A percentile compares a stretch with the other conserved stretches of the same genome.
Conservation (phyloP, 2,113 vertebrate genomes). For the Siniperca chuatsi region DNA sequence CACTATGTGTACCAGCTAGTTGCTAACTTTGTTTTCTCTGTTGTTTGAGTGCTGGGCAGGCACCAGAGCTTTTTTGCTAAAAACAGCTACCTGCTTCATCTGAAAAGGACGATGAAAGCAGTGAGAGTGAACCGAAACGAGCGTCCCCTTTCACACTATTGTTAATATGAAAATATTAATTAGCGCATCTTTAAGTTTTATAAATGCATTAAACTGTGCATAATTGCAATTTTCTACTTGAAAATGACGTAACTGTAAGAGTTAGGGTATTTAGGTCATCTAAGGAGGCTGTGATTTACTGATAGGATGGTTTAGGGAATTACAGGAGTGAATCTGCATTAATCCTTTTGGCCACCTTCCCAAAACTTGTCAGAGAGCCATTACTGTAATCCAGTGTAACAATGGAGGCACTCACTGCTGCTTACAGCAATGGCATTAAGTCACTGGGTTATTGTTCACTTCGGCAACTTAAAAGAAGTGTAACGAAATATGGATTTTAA, state of each 20-base stretch:
- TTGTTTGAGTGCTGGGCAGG: not conserved
- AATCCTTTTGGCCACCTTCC: conserved; percentile 62
- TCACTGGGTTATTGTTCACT: conserved; percentile 35
- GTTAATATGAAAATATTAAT: not conserved
- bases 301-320: conserved; percentile 17
- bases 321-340: conserved; percentile 55
- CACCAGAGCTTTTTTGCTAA: not conserved
- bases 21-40: not conserved
- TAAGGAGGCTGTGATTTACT: conserved; percentile 38
- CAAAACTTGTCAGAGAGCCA: conserved; percentile 47
- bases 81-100: not conserved
- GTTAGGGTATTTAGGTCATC: conserved; percentile 20
- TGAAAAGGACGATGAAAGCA: not conserved
- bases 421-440: conserved; percentile 33
- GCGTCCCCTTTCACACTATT: not conserved
- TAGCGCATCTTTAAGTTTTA: not conserved
- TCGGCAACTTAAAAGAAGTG: not conserved
- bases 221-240: not conserved
- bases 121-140: not conserved
- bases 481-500: conserved; percentile 19
- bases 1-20: not conserved
- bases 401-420: conserved; percentile 49
- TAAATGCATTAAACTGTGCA: not conserved
- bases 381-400: conserved; percentile 54
- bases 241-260: not conserved